phyloP scores from a whole-genome alignment of 2,797 vertebrate genomes.

The Chloroceryle amazona region DNA sequence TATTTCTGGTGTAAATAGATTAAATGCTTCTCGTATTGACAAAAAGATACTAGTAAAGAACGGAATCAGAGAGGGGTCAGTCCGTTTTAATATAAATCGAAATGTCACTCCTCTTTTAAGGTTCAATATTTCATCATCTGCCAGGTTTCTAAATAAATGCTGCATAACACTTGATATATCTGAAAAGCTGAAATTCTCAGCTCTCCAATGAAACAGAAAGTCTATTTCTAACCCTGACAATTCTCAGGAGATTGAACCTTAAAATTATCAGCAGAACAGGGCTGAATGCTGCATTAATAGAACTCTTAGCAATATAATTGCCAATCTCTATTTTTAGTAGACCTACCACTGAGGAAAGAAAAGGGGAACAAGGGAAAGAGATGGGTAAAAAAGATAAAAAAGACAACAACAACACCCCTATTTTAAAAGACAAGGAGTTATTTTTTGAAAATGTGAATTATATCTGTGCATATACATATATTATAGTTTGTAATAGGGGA shows the following conservation, averaged over 20 bases:
- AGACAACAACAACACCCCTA: fast-evolving
- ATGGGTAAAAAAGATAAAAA: not conserved
- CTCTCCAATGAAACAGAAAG: not conserved
- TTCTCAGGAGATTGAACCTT: slow-evolving; percentile 18
- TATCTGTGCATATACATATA: not conserved
- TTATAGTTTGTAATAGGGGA: not conserved
- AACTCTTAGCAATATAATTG: not conserved
- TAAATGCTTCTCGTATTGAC: not conserved
- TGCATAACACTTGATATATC: not conserved
- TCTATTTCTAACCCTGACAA: not conserved
- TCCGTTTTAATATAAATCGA: slow-evolving; percentile 30
- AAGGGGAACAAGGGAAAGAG: not conserved
- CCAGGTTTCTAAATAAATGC: slow-evolving; percentile 30
- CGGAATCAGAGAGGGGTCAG: not conserved
- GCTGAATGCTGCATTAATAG: not conserved
- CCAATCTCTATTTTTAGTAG: not conserved
- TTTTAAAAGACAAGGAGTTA: not conserved
- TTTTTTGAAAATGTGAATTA: not conserved
- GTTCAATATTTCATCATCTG: slow-evolving; percentile 59
- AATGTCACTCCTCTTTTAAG: slow-evolving; percentile 36
- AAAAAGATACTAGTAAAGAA: not conserved
- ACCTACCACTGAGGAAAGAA: not conserved
- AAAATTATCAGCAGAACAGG: not conserved
- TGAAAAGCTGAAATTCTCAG: slow-evolving; percentile 1
- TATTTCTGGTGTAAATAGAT: not conserved